Evolutionary conservation across 2,797 vertebrate species (phyloP), one percentile per base, ranked within the genome.

Genomic region (Danio tinwini): DNA sequence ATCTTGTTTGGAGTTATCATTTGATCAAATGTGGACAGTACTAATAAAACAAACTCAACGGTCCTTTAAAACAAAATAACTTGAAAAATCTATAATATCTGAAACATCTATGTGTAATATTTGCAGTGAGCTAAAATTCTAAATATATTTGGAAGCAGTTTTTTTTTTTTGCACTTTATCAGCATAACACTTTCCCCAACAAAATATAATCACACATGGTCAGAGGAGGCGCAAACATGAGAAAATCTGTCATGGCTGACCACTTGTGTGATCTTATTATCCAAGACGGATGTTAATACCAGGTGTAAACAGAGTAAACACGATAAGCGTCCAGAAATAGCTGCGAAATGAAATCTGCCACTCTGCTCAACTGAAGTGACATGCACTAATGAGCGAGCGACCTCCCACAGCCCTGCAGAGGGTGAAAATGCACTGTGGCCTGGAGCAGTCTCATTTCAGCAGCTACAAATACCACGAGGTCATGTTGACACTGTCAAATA

Each of bases 401-500:
- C 58, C 49, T 40, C 53, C 19, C 53, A 50, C 44, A 21, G 64
- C 4, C 5, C 76, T 37, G 45, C 37, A 61, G 44, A 68, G 56
- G 21, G 47, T 39, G 47, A 56, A 82, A 44, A 50, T 14, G 19
- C n/a, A 49, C 9, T 44, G 42, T 45, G 59, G 17, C 61, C 37
- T 61, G 52, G 45, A 56, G 14, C 12, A 2, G 49, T 68, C 62
- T 62, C 52, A 78, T 59, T 70, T 64, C 71, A 74, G 19, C 17
- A 45, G 44, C 70, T 62, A 68, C 61, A 39, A 78, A 68, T 78
- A 75, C 21, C 55, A 39, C 13, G 42, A 79, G 64, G 71, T 68
- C 56, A 74, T 56, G 49, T 58, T 53, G 67, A 19, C 74, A 64
- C 16, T 56, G 40, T 39, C 67, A 80, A 71, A 12, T 29, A 56